These are phyloP conservation scores for Peromyscus californicus DNA, from an alignment of 2,113 vertebrate genomes.

Conservation along the genomic window DNA sequence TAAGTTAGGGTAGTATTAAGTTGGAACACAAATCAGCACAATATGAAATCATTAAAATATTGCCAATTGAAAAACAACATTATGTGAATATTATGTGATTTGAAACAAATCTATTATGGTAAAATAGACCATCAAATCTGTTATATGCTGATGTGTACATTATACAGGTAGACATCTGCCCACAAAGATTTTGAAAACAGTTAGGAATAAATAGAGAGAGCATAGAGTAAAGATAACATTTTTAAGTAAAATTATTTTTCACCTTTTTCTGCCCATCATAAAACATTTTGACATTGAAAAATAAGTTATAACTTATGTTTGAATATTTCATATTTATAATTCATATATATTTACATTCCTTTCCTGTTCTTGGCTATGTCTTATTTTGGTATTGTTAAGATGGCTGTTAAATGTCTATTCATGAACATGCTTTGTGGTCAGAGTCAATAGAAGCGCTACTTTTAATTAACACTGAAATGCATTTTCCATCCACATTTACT, in stretches of 20 bases:
- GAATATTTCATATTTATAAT: slow-evolving; percentile 58
- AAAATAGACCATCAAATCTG: slow-evolving; percentile 1
- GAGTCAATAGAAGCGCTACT: slow-evolving; percentile 23
- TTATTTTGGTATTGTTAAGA: slow-evolving; percentile 54
- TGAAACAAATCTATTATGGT: neutral
- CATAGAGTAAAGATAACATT: slow-evolving; percentile 4
- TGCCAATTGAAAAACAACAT: neutral
- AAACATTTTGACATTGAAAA: slow-evolving; percentile 61
- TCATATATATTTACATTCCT: slow-evolving; percentile 61
- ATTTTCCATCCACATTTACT: slow-evolving; percentile 5
- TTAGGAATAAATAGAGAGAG: slow-evolving; percentile 27
- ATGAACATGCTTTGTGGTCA: slow-evolving; percentile 45
- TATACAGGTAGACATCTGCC: neutral
- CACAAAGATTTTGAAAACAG: slow-evolving; percentile 27
- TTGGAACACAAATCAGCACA: neutral
- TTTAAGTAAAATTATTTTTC: slow-evolving; percentile 61
- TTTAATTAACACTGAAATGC: neutral
- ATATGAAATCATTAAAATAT: neutral
- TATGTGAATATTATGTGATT: neutral
- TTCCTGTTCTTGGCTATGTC: slow-evolving; percentile 15
- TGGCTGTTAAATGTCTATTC: slow-evolving; percentile 14
- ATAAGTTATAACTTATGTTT: slow-evolving; percentile 52
- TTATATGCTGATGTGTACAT: neutral
- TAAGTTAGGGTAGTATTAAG: neutral
- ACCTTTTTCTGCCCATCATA: slow-evolving; percentile 6